Percentiles rank a stretch among this genome's conserved stretches.
Conservation (phyloP, 2,888 invertebrate genomes). For the Neoaliturus tenellus region DNA sequence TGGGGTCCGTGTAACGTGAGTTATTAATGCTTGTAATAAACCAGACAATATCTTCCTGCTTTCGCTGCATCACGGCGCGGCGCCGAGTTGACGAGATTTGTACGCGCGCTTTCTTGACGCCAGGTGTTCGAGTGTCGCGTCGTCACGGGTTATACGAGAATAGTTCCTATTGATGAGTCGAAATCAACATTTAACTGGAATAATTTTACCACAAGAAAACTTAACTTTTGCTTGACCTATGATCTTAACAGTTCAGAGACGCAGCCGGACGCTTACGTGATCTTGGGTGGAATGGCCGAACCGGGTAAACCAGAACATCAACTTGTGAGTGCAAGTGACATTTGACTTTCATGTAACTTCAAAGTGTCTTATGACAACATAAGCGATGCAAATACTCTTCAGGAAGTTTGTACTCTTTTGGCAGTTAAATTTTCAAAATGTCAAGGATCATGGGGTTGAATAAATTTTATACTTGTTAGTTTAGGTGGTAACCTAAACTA, state of each 20-base stretch:
- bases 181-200: too few relatives aligned
- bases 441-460: too few relatives aligned
- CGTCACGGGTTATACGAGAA: neutral
- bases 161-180: neutral
- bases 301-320: neutral
- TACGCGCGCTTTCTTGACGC: neutral
- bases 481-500: too few relatives aligned
- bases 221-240: too few relatives aligned
- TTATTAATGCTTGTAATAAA: constrained; percentile 21
- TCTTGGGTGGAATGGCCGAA: neutral
- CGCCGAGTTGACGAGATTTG: neutral
- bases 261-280: neutral
- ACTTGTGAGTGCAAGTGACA: neutral
- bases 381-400: too few relatives aligned
- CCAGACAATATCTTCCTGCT: constrained; percentile 35
- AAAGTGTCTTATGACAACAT: too few relatives aligned
- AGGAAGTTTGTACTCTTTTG: too few relatives aligned
- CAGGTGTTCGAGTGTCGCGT: neutral
- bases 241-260: neutral
- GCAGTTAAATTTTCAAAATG: too few relatives aligned
- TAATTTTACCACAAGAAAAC: too few relatives aligned
- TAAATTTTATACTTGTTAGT: too few relatives aligned
- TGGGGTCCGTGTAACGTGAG: neutral
- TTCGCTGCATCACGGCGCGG: neutral
- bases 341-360: neutral